Evolutionary conservation across 2,797 vertebrate genomes (phyloP), one percentile per base, ranked within the genome.

Genomic region (Manis pentadactyla): DNA sequence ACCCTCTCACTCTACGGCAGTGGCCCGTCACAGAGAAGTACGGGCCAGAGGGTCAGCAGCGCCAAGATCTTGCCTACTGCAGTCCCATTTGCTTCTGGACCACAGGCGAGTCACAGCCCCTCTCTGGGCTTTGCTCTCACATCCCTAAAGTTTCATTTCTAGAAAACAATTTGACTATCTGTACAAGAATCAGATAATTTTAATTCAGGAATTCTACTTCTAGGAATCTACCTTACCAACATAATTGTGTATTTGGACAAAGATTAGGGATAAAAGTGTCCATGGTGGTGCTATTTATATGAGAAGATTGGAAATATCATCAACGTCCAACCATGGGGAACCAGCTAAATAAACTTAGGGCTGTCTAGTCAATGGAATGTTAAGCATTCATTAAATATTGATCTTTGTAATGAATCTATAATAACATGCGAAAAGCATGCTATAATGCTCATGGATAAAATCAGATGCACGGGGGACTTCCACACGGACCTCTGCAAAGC

Each of bases 1-100:
- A 29, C 18, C 15, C 39, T 29, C 55, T 59, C 7, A 2, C 27
- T 61, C 79, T 27, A 1, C 0, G 1, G 51, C 2, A 0, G 34
- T 3, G 51, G 42, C 64, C 69, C 21, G 4, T 2, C 14, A 42
- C 89, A 39, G 66, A 49, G 3, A 0, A 31, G 34, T 0, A 0
- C 39, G 42, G 37, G 34, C 39, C 14, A 0, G 15, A 19, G 63
- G 2, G 61, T 17, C 71, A 29, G 25, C 17, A 9, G 42, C 18
- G 3, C 27, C 0, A 2, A 63, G n/a, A 8, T 31, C 87, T 21
- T 4, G 31, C 13, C 27, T 46, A 1, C 75, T 42, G 27, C 1
- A 14, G 34, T 42, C n/a, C 17, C 7, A 21, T 37, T 18, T 3
- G 29, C 59, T 69, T 7, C 1, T 27, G n/a, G 83, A 68, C 64